Evolutionary conservation across 2,888 invertebrate genomes (phyloP).

Genomic region (Coremacera marginata): DNA sequence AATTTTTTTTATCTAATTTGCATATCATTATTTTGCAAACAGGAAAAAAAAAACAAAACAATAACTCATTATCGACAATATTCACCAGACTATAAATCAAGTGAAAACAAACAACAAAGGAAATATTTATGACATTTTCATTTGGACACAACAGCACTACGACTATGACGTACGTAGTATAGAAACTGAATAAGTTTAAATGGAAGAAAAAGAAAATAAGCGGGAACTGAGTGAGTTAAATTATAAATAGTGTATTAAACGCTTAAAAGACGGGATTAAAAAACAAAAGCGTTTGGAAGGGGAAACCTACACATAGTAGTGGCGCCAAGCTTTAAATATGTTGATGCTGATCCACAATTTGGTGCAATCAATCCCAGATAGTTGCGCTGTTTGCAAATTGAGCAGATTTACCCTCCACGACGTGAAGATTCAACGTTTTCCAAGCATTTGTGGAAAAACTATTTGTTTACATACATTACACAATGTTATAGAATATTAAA

Average conservation of each 20-base stretch:
- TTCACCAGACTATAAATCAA: slow-evolving; percentile 15
- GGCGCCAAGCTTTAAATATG: background rate
- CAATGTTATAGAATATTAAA: slow-evolving; percentile 5
- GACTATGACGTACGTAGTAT: background rate
- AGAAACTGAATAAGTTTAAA: background rate
- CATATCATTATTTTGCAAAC: background rate
- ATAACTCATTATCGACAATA: background rate
- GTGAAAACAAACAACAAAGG: slow-evolving; percentile 16
- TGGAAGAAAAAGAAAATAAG: background rate
- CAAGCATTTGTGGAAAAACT: background rate
- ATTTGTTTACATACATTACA: background rate
- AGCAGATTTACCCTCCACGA: slow-evolving; percentile 10
- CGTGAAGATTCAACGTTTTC: background rate
- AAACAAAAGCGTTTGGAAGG: too few species aligned
- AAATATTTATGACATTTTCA: background rate
- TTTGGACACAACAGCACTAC: slow-evolving; percentile 1
- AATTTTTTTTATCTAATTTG: slow-evolving; percentile 8
- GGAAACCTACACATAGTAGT: too few species aligned
- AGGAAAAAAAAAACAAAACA: slow-evolving; percentile 3
- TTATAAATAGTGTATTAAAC: background rate
- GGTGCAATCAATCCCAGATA: background rate
- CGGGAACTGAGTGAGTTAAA: background rate
- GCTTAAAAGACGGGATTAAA: background rate
- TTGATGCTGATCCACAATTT: background rate
- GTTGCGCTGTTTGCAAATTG: background rate